Evolutionary conservation across 2,797 vertebrate genomes (phyloP).

Genomic region (Dipus sagitta): DNA sequence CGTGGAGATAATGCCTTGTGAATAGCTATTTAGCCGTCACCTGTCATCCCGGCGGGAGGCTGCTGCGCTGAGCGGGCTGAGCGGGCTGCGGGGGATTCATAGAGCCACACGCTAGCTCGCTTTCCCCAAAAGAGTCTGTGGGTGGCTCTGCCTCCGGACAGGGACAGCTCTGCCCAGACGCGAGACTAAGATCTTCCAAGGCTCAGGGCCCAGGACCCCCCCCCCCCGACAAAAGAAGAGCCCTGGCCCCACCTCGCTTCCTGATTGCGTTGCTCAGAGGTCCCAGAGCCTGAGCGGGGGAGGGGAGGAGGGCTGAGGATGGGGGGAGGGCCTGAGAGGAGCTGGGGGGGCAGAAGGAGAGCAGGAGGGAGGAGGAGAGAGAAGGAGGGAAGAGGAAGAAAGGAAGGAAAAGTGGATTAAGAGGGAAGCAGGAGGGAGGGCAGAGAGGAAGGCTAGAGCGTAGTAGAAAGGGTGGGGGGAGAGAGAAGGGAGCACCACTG

Average conservation of each 20-base stretch:
- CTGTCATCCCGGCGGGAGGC: conserved; percentile 67
- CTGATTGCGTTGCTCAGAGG: not conserved
- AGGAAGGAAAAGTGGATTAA: rapidly evolving
- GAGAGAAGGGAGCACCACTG: too few relatives aligned
- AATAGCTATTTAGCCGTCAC: conserved; percentile 66
- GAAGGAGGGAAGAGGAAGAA: rapidly evolving
- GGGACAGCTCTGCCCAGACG: conserved; percentile 41
- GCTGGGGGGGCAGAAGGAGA: too few relatives aligned
- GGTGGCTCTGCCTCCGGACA: not conserved
- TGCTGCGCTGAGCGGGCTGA: not conserved
- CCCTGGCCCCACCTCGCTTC: conserved; percentile 23
- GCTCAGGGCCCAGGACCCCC: conserved; percentile 56
- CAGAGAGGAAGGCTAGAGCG: not conserved
- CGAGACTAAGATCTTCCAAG: conserved; percentile 69
- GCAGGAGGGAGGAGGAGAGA: not conserved
- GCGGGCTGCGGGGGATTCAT: conserved; percentile 36
- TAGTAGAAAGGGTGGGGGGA: rapidly evolving
- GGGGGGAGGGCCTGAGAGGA: not conserved
- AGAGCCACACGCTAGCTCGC: conserved; percentile 11
- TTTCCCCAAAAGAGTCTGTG: conserved; percentile 52
- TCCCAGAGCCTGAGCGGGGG: not conserved
- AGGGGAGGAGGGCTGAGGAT: not conserved
- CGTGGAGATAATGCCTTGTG: conserved; percentile 43
- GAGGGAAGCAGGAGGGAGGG: not conserved
- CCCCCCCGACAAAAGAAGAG: conserved; percentile 45